phyloP scores from a whole-genome alignment of 2,797 vertebrate species.

The Chaunax sp. region DNA sequence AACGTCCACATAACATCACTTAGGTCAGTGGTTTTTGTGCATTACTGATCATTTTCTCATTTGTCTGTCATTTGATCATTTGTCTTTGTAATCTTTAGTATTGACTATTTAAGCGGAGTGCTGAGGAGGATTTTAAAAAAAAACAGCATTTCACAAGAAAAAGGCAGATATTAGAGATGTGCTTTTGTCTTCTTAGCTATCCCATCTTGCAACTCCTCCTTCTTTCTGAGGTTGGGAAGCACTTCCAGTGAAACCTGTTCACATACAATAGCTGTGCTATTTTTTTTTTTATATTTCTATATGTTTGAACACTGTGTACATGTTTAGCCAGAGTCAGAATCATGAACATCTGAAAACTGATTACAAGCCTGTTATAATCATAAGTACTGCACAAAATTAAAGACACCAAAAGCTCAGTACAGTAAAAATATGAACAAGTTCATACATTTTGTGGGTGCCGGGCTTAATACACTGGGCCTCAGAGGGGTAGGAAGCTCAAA shows the following conservation, averaged over 20 bases:
- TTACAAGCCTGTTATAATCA: neutral
- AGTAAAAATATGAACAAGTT: conserved; percentile 16
- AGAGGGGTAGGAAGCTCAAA: conserved; percentile 62
- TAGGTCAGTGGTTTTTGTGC: neutral
- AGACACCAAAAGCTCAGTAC: neutral
- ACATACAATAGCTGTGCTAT: neutral
- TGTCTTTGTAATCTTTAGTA: too few relatives aligned
- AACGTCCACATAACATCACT: neutral
- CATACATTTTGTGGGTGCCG: conserved; percentile 43
- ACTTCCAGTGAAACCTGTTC: neutral
- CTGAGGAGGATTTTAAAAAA: neutral
- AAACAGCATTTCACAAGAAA: neutral
- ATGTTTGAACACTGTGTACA: conserved; percentile 6
- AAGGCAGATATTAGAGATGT: neutral
- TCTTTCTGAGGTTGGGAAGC: neutral
- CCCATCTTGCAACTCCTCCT: neutral
- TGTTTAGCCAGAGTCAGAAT: neutral
- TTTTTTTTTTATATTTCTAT: conserved; percentile 1
- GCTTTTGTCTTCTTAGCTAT: neutral
- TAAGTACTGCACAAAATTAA: neutral
- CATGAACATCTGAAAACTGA: neutral
- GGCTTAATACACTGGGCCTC: conserved; percentile 56
- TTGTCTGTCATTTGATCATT: too few relatives aligned
- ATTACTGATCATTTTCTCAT: neutral
- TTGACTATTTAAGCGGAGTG: too few relatives aligned